These are phyloP conservation scores for Halichondria panicea DNA, from an alignment of 37 sponge, comb jelly and placozoan species.

Conservation along the genomic window DNA sequence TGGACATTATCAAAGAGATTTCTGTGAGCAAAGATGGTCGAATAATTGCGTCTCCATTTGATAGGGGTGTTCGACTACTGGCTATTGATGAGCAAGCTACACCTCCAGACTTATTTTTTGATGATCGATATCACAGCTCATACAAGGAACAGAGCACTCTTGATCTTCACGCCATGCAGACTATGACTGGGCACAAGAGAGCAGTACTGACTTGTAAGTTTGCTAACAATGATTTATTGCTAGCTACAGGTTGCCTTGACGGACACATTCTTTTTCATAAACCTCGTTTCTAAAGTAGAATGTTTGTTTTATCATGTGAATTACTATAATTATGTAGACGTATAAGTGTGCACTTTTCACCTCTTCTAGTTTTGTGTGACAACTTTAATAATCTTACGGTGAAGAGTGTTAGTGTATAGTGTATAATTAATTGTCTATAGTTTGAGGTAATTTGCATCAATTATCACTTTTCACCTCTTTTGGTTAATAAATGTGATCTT, in stretches of 20 bases:
- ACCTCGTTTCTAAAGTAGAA: conserved; percentile 29
- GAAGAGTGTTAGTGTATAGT: no score
- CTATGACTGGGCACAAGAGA: not conserved
- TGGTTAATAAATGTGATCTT: no score
- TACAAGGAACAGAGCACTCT: not conserved
- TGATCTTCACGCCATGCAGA: conserved; percentile 9
- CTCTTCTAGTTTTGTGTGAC: not conserved
- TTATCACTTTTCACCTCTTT: no score
- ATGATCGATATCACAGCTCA: conserved; percentile 20
- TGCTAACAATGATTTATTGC: conserved; percentile 29
- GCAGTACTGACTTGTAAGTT: conserved; percentile 56
- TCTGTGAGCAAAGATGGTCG: conserved; percentile 53
- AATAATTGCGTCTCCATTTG: conserved; percentile 44
- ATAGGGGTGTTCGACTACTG: conserved; percentile 30
- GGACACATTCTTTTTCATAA: conserved; percentile 38
- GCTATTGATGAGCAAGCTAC: conserved; percentile 37
- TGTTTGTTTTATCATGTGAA: no score
- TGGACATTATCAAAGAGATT: conserved; percentile 59
- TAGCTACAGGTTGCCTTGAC: conserved; percentile 43
- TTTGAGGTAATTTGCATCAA: no score
- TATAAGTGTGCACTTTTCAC: no score
- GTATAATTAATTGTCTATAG: no score
- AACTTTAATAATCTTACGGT: not conserved
- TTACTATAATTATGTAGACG: no score
- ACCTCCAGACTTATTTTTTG: conserved; percentile 28